Evolutionary conservation across 2,113 vertebrate genomes (phyloP).

Genomic region (Arizona elegans): DNA sequence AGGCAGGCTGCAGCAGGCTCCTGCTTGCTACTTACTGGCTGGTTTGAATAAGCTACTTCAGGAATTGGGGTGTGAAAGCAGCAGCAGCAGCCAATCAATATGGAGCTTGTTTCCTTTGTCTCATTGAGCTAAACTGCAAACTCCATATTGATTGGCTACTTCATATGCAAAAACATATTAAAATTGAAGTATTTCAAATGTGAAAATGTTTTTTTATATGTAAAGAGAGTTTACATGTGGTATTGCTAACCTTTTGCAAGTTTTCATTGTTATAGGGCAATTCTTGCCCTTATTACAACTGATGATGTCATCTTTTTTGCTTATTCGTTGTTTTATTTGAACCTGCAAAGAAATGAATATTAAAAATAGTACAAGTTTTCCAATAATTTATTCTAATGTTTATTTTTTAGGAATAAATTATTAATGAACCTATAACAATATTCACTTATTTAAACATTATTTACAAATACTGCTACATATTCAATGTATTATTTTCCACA

Average conservation of each 20-base stretch:
- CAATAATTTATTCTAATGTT: not conserved
- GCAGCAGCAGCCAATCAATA: not conserved
- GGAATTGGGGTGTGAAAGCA: not conserved
- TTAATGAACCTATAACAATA: not conserved
- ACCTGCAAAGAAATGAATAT: slow-evolving; percentile 61
- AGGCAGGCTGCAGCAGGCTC: not conserved
- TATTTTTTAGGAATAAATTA: not conserved
- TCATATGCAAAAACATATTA: not conserved
- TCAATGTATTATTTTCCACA: not conserved
- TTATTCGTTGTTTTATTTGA: slow-evolving; percentile 63
- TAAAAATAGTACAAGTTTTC: slow-evolving; percentile 14
- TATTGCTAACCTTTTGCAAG: slow-evolving; percentile 62
- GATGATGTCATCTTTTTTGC: slow-evolving; percentile 57
- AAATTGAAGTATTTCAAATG: not conserved
- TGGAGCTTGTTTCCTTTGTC: not conserved
- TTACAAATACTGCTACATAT: not conserved
- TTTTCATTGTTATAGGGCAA: slow-evolving; percentile 51
- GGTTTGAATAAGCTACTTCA: not conserved
- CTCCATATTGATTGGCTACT: not conserved
- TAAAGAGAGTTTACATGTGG: not conserved
- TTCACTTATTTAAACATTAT: not conserved
- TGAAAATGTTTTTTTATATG: not conserved
- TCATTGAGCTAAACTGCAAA: not conserved
- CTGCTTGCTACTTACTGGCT: not conserved
- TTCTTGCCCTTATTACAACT: slow-evolving; percentile 56